phyloP scores from a whole-genome alignment of 2,113 vertebrate genomes.

The Cisticola juncidis region DNA sequence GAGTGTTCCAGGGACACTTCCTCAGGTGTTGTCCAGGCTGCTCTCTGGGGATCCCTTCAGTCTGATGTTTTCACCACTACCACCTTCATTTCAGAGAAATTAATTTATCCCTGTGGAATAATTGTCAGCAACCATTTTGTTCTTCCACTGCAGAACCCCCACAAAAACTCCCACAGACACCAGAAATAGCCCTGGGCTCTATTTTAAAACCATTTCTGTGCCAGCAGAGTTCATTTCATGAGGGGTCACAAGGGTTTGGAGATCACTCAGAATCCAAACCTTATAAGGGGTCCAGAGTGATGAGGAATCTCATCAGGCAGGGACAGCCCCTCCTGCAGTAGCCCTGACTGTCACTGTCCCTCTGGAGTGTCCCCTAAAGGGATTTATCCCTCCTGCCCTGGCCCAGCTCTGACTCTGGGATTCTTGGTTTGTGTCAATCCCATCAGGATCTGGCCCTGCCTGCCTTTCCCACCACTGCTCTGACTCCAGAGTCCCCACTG shows the following conservation, averaged over 20 bases:
- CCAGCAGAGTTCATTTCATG: background rate
- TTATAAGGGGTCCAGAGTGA: background rate
- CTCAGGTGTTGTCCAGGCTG: background rate
- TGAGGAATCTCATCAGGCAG: background rate
- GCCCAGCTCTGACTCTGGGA: background rate
- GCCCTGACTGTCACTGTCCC: background rate
- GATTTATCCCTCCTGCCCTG: background rate
- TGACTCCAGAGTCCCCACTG: background rate
- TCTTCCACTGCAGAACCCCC: conserved; percentile 8
- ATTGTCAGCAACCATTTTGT: background rate
- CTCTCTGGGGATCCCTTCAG: background rate
- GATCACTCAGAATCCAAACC: background rate
- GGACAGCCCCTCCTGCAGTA: background rate
- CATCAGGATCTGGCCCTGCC: background rate
- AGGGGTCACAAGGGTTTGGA: background rate
- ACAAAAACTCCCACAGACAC: conserved; percentile 5
- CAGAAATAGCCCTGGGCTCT: conserved; percentile 40
- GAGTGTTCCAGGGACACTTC: background rate
- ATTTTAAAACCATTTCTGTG: conserved; percentile 25
- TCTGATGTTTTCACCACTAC: background rate
- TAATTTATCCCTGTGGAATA: background rate
- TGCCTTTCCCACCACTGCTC: background rate
- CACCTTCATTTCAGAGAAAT: background rate
- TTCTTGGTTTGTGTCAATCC: background rate
- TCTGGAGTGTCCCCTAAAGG: background rate